Evolutionary conservation across 1,140 invertebrate species (phyloP).

Genomic region (Sipha flava): DNA sequence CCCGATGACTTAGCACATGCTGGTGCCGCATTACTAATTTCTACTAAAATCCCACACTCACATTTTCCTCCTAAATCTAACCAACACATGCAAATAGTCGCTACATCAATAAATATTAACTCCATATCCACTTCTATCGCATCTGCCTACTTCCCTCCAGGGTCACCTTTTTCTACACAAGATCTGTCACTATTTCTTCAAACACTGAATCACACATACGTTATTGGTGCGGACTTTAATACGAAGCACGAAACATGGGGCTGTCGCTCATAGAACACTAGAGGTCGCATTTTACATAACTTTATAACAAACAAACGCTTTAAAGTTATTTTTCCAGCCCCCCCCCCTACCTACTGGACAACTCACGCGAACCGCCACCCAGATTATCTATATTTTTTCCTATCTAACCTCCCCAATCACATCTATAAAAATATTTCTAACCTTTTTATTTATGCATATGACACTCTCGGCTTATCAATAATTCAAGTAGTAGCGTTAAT

Average conservation of each 20-base stretch:
- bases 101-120: not conserved
- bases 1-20: too few relatives aligned
- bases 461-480: too few relatives aligned
- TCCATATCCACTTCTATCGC: not conserved
- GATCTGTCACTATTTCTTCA: not conserved
- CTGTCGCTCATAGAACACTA: not conserved
- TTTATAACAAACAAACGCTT: conserved; percentile 36
- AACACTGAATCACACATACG: conserved; percentile 41
- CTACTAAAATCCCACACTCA: too few relatives aligned
- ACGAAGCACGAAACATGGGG: conserved; percentile 44
- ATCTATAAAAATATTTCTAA: not conserved
- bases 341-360: conserved; percentile 34
- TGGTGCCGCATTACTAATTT: too few relatives aligned
- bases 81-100: not conserved
- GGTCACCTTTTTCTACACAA: not conserved
- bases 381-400: conserved; percentile 33
- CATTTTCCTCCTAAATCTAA: too few relatives aligned
- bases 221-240: conserved; percentile 45
- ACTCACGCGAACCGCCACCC: conserved; percentile 7
- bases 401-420: not conserved
- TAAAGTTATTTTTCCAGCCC: conserved; percentile 39
- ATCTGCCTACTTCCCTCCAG: conserved; percentile 41
- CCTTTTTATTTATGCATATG: too few relatives aligned
- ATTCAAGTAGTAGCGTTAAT: too few relatives aligned
- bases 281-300: conserved; percentile 28